A percentile compares a stretch with the other conserved stretches of the same genome.
These are phyloP conservation scores for Araneus ventricosus DNA, from an alignment of 1,140 invertebrate genomes.

Conservation along the genomic window DNA sequence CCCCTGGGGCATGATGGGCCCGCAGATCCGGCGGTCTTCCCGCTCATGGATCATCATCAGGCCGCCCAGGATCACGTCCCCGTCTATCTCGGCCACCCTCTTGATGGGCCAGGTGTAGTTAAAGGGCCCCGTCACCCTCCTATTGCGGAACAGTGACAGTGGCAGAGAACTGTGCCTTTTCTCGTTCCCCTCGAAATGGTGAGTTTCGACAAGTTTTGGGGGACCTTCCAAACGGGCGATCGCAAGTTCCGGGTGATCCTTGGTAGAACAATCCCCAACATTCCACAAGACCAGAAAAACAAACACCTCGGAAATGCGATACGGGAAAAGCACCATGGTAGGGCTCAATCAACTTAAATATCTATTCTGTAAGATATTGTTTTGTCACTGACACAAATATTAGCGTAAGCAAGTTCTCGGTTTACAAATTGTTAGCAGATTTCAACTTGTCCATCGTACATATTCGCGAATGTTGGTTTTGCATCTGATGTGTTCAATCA, in stretches of 20 bases:
- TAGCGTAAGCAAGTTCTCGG: too few species aligned
- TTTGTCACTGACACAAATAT: neutral
- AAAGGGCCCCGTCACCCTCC: neutral
- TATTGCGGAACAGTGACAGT: neutral
- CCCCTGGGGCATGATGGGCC: constrained; percentile 96
- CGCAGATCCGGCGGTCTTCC: constrained; percentile 88
- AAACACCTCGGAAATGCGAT: neutral
- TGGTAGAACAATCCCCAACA: too few species aligned
- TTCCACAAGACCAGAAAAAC: neutral
- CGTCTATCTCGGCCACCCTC: constrained; percentile 90
- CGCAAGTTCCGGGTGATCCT: neutral
- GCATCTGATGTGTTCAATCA: neutral
- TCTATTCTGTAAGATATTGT: neutral
- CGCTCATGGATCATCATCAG: constrained; percentile 97
- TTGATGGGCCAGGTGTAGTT: constrained; percentile 89
- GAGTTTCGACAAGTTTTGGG: neutral
- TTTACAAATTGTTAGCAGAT: too few species aligned
- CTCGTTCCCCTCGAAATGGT: neutral
- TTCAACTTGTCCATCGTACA: neutral
- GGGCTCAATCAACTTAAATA: neutral
- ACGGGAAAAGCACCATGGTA: neutral
- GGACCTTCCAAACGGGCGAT: too few species aligned
- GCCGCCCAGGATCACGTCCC: constrained; percentile 89
- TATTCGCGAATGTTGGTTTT: too few species aligned
- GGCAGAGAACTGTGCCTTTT: neutral